These are phyloP conservation scores for Proteles cristata DNA, from an alignment of 2,113 vertebrate genomes.

Conservation along the genomic window DNA sequence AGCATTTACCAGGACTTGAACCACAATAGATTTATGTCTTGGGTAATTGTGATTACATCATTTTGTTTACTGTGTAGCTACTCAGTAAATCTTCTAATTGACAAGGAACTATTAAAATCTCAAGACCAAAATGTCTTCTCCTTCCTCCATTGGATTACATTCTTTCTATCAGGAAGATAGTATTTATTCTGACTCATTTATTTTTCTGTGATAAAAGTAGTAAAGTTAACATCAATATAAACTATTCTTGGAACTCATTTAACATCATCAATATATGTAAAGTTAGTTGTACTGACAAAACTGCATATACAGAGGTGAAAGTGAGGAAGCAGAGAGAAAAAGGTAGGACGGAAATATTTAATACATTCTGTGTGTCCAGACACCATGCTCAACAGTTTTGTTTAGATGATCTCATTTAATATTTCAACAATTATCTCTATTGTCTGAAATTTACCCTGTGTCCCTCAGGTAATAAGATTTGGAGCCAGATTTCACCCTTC, in stretches of 20 bases:
- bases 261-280: neutral
- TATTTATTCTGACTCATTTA: neutral
- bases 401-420: conserved; percentile 26
- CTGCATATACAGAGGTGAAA: neutral
- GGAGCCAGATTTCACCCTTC: neutral
- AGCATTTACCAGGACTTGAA: neutral
- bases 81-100: conserved; percentile 33
- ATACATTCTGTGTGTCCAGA: neutral
- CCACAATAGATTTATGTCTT: neutral
- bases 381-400: neutral
- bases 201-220: neutral
- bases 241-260: neutral
- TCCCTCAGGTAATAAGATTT: conserved; percentile 11
- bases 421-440: neutral
- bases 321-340: neutral
- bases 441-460: neutral
- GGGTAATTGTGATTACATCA: neutral
- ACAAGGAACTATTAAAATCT: neutral
- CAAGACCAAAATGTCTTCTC: neutral
- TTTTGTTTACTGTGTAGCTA: conserved; percentile 29
- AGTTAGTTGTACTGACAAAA: neutral
- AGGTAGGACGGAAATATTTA: neutral
- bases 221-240: neutral
- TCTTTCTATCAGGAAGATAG: neutral
- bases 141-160: neutral